Conservation (phyloP, 2,797 vertebrate species). For the Brachyalestes nurse region DNA sequence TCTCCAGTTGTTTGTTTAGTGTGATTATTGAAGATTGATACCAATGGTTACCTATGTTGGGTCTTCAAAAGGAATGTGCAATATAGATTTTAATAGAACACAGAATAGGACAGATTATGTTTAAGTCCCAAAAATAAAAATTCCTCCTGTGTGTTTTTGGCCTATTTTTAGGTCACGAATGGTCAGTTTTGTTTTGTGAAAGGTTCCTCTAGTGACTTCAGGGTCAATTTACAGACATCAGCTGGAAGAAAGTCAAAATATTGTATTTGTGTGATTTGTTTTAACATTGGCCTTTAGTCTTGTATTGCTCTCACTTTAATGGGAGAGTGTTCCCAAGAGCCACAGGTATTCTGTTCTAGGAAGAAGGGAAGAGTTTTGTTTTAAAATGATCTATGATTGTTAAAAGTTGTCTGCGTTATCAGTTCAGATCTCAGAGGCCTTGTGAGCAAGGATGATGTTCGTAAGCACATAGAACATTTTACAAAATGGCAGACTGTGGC, state of each 20-base stretch:
- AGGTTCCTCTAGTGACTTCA: not conserved
- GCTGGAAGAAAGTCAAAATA: constrained; percentile 19
- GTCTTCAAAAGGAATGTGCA: constrained; percentile 52
- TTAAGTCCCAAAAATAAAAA: constrained; percentile 11
- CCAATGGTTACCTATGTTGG: constrained; percentile 41
- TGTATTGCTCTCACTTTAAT: constrained; percentile 18
- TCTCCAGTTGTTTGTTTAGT: constrained; percentile 45
- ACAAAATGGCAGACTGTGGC: constrained; percentile 36
- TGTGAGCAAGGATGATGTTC: constrained; percentile 8
- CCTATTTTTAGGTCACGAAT: constrained; percentile 7
- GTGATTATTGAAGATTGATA: constrained; percentile 42
- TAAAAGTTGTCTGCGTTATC: constrained; percentile 10
- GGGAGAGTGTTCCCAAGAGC: constrained; percentile 7
- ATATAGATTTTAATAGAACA: constrained; percentile 42
- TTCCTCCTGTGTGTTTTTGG: constrained; percentile 10
- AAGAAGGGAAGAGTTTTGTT: constrained; percentile 32
- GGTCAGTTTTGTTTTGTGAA: constrained; percentile 15
- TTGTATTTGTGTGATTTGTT: not conserved
- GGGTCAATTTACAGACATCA: constrained; percentile 1
- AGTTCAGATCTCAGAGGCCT: not conserved
- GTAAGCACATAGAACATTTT: constrained; percentile 28
- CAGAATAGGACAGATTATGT: not conserved
- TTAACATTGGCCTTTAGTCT: not conserved
- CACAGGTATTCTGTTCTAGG: constrained; percentile 14
- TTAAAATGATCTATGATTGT: constrained; percentile 22